Evolutionary conservation across 2,113 vertebrate species (phyloP), one percentile per base, ranked within the genome.

Genomic region (Cyphomyrus plagiostoma): DNA sequence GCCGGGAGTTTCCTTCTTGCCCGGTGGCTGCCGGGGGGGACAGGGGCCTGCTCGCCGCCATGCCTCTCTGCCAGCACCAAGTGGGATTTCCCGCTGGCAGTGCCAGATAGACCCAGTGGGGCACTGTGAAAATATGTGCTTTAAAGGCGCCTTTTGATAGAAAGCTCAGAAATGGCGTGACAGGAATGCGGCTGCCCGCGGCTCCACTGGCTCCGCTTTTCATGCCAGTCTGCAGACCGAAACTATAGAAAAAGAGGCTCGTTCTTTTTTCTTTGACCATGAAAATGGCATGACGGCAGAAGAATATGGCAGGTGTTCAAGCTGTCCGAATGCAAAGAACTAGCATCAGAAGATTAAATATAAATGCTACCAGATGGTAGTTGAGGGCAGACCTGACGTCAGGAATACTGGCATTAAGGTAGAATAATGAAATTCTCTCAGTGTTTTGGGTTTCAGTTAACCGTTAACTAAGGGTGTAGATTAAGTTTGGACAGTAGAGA

Each of bases 21-120:
- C 1, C 3, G 4, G n/a, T 42, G 39, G 26, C 86, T 11, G 45
- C 3, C 23, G 23, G 49, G 42, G 42, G 42, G 42, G 9, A 23
- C 4, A 4, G 49, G 8, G 85, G 62, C 66, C 13, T 13, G 82
- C 35, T 53, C 53, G 62, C 39, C 48, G 42, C 13, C 39, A 8
- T 82, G 86, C 42, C 39, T 35, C 52, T 35, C 26, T 45, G 46
- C 45, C 50, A 56, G n/a, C 39, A 74, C 49, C 66, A 48, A 87
- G 90, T 88, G 85, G 89, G 39, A 50, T 62, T 50, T 56, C 92
- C 91, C 11, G 39, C 90, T 90, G 90, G 21, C 23, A 42, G n/a
- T 74, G 89, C 90, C 83, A 90, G 86, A 93, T 91, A 89, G 62
- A 86, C 90, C 89, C 92, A 89, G 92, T 88, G 89, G 89, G 92